These are phyloP conservation scores for Motacilla alba DNA, from an alignment of 2,113 vertebrate species.

Conservation along the genomic window DNA sequence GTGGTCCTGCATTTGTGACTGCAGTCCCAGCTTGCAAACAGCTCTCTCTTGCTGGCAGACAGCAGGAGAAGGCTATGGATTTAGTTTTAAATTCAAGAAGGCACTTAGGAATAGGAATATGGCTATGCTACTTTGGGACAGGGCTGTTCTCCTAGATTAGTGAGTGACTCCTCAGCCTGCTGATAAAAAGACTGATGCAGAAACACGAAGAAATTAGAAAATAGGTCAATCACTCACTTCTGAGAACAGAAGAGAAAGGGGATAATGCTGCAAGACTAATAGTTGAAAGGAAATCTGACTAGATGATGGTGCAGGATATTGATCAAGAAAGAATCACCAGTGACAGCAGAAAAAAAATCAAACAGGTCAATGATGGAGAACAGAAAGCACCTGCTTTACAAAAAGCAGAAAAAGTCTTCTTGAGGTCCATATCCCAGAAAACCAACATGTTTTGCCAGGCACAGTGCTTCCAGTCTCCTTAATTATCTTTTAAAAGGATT, in stretches of 20 bases:
- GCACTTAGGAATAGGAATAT: background rate
- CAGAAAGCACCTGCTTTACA: background rate
- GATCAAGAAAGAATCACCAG: background rate
- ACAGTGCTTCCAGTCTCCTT: background rate
- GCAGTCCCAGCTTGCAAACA: background rate
- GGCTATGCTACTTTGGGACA: background rate
- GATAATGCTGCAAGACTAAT: background rate
- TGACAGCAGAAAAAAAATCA: background rate
- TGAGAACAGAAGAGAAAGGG: background rate
- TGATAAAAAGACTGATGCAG: background rate
- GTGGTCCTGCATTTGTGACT: fast-evolving
- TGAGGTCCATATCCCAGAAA: background rate
- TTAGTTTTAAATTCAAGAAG: background rate
- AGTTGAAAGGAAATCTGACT: background rate
- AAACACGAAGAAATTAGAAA: background rate
- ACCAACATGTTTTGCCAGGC: background rate
- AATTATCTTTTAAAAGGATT: background rate
- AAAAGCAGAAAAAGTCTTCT: background rate
- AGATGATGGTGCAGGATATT: background rate
- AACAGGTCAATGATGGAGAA: background rate
- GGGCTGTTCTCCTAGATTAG: background rate
- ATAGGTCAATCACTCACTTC: background rate
- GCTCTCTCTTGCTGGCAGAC: background rate
- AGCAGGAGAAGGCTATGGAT: background rate
- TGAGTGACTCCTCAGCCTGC: background rate